Percentiles rank a stretch among this genome's conserved stretches.
These are phyloP conservation scores for Ceuthmochares aereus DNA, from an alignment of 2,113 vertebrate species.

Conservation along the genomic window DNA sequence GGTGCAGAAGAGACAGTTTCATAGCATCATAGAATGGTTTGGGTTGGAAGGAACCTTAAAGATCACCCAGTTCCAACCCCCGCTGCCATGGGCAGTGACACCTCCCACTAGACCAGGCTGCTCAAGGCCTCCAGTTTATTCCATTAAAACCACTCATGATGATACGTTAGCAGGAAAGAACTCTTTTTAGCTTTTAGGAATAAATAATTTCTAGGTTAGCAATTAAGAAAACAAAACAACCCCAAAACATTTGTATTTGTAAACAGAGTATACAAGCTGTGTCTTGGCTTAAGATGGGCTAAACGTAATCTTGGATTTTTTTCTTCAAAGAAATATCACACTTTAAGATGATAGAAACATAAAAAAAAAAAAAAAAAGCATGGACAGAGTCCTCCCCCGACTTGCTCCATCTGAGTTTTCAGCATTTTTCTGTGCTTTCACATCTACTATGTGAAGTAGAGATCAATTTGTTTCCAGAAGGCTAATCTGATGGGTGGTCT, in stretches of 20 bases:
- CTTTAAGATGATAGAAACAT: background rate
- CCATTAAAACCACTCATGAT: background rate
- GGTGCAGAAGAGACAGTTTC: background rate
- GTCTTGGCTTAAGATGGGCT: background rate
- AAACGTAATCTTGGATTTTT: background rate
- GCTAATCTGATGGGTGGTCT: slow-evolving; percentile 67
- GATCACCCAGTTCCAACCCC: too few species aligned
- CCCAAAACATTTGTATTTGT: background rate
- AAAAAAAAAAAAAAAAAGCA: background rate
- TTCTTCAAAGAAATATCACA: background rate
- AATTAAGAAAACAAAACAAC: slow-evolving; percentile 29
- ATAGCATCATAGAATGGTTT: too few species aligned
- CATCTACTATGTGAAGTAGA: slow-evolving; percentile 22
- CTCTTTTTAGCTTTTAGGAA: background rate
- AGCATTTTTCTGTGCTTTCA: slow-evolving; percentile 11
- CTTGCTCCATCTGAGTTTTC: background rate
- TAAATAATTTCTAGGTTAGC: background rate
- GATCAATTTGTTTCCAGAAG: slow-evolving; percentile 51
- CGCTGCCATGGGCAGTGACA: too few species aligned
- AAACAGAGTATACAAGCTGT: background rate
- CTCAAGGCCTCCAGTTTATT: background rate
- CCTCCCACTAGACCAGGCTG: too few species aligned
- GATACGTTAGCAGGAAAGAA: background rate
- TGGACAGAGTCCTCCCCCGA: background rate
- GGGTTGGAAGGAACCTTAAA: too few species aligned